These are phyloP conservation scores for Himalopsyche phryganea DNA, from an alignment of 1,140 invertebrate genomes.

Conservation along the genomic window DNA sequence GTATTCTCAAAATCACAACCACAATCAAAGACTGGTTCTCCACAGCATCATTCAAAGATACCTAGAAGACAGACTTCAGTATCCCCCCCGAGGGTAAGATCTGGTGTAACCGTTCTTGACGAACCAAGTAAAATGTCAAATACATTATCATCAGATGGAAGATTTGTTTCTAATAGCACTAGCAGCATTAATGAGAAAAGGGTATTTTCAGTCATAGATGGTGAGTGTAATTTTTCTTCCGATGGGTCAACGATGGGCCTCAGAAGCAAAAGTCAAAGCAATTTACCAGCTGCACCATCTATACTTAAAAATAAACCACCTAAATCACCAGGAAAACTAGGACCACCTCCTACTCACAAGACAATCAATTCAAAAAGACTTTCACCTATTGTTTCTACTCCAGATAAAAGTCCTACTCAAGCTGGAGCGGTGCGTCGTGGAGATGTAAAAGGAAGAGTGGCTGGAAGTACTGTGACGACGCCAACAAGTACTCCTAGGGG, in stretches of 20 bases:
- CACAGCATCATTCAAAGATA: conserved; percentile 47
- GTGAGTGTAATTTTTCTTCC: conserved; percentile 37
- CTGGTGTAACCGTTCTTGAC: conserved; percentile 30
- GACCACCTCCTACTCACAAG: conserved; percentile 48
- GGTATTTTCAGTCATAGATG: conserved; percentile 23
- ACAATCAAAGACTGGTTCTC: conserved; percentile 47
- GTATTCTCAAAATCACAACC: conserved; percentile 46
- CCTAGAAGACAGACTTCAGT: conserved; percentile 49
- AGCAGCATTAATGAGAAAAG: conserved; percentile 50
- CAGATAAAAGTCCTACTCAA: conserved; percentile 46
- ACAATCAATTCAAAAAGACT: conserved; percentile 47
- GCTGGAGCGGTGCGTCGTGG: no score
- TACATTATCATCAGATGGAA: conserved; percentile 41
- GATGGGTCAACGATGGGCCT: conserved; percentile 41
- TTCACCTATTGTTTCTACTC: conserved; percentile 51
- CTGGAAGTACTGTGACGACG: conserved; percentile 36
- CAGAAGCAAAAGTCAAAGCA: conserved; percentile 44
- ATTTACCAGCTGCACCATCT: conserved; percentile 40
- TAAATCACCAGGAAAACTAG: conserved; percentile 46
- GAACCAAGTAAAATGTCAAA: conserved; percentile 37
- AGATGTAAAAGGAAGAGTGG: no score
- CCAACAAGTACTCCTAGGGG: conserved; percentile 35
- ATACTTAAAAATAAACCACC: conserved; percentile 48
- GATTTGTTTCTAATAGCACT: conserved; percentile 50
- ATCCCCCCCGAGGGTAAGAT: conserved; percentile 40